A percentile compares a stretch with the other conserved stretches of the same genome.
phyloP scores from a whole-genome alignment of 2,888 invertebrate species.

The Parascotia fuliginaria region DNA sequence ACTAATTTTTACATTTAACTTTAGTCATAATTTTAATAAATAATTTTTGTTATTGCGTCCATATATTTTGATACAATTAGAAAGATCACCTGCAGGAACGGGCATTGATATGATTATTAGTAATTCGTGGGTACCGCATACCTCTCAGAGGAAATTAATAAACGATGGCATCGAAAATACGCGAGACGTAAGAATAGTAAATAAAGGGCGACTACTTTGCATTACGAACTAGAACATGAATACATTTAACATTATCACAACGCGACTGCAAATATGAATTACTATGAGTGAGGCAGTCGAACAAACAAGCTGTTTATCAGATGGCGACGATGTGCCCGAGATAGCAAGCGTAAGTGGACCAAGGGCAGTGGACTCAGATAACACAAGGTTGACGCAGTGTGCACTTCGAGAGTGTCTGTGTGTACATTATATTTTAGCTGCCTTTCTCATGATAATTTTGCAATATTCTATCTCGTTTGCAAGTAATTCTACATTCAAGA shows the following conservation, averaged over 20 bases:
- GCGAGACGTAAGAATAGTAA: no score
- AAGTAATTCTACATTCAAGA: not conserved
- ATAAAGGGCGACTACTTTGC: conserved; percentile 17
- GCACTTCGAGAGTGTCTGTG: conserved; percentile 27
- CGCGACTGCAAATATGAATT: conserved; percentile 42
- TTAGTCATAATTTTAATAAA: no score
- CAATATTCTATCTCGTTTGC: not conserved
- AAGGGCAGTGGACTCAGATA: conserved; percentile 78
- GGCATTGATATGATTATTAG: no score
- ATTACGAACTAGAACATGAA: conserved; percentile 32
- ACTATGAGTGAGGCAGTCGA: conserved; percentile 35
- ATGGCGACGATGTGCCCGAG: conserved; percentile 72
- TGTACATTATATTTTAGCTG: not conserved
- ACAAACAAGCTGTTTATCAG: conserved; percentile 71
- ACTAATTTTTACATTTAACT: no score
- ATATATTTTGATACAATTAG: no score
- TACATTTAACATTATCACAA: conserved; percentile 38
- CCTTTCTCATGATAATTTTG: not conserved
- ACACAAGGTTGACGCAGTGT: conserved; percentile 69
- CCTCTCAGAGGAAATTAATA: no score
- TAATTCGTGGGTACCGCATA: no score
- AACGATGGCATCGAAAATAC: no score
- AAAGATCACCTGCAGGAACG: no score
- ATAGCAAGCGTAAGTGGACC: conserved; percentile 77
- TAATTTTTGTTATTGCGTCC: no score